phyloP scores from a whole-genome alignment of 1,140 invertebrate genomes.

The Apis florea region DNA sequence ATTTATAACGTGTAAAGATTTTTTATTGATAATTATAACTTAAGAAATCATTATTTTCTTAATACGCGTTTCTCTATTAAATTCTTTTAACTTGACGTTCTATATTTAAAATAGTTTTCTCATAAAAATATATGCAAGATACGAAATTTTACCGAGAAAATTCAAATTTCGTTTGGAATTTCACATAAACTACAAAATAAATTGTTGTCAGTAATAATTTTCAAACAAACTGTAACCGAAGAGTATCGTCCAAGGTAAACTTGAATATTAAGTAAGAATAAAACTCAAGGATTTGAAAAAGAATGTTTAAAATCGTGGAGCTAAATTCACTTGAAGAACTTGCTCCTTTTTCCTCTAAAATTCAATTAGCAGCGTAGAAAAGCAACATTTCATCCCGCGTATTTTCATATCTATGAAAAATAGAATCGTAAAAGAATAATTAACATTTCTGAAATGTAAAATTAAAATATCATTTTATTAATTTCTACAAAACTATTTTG shows the following conservation, averaged over 20 bases:
- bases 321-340: neutral
- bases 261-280: constrained; percentile 37
- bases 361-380: neutral
- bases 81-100: too few species aligned
- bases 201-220: constrained; percentile 1
- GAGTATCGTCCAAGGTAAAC: constrained; percentile 19
- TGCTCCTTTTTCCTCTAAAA: too few species aligned
- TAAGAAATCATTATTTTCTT: too few species aligned
- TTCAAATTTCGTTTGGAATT: too few species aligned
- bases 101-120: too few species aligned
- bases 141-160: too few species aligned
- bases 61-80: too few species aligned
- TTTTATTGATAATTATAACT: too few species aligned
- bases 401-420: neutral
- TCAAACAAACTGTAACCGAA: constrained; percentile 1
- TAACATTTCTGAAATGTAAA: neutral
- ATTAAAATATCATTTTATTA: constrained; percentile 3
- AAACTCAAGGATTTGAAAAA: constrained; percentile 27
- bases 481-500: neutral
- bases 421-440: neutral
- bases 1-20: too few species aligned
- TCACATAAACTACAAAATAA: neutral
- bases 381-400: neutral
- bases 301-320: neutral
- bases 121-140: too few species aligned